Percentiles rank a stretch among this genome's conserved stretches.
Evolutionary conservation across 2,888 invertebrate species (phyloP).

Genomic region (Teleiodes luculella): DNA sequence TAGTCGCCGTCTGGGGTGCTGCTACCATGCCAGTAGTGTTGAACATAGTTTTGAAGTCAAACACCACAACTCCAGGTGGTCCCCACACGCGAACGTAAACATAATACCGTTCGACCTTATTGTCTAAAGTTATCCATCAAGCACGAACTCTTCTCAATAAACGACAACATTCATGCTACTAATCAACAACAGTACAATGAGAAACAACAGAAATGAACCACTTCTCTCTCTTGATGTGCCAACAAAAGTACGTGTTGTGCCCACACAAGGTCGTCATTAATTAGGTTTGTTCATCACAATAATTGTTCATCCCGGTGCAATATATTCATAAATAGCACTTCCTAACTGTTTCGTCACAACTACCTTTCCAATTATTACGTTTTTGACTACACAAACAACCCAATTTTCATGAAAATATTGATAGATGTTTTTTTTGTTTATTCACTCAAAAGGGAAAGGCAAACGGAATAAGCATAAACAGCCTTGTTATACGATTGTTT

Average conservation of each 20-base stretch:
- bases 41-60: slow-evolving; percentile 42
- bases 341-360: slow-evolving; percentile 29
- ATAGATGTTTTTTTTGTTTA: no score
- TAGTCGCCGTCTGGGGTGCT: slow-evolving; percentile 66
- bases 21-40: slow-evolving; percentile 69
- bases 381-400: slow-evolving; percentile 55
- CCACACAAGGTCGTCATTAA: slow-evolving; percentile 58
- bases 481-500: no score
- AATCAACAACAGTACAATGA: slow-evolving; percentile 28
- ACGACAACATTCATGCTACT: slow-evolving; percentile 25
- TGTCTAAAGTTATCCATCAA: slow-evolving; percentile 20
- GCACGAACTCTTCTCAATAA: slow-evolving; percentile 3
- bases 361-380: slow-evolving; percentile 32
- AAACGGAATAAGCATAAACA: no score
- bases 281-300: slow-evolving; percentile 29
- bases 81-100: slow-evolving; percentile 62
- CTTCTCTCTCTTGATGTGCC: slow-evolving; percentile 41
- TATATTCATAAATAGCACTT: slow-evolving; percentile 23
- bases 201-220: slow-evolving; percentile 30
- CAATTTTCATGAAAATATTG: slow-evolving; percentile 50
- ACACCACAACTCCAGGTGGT: slow-evolving; percentile 67
- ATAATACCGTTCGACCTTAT: slow-evolving; percentile 56
- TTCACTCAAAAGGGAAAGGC: no score
- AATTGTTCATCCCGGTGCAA: slow-evolving; percentile 28
- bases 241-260: slow-evolving; percentile 54